phyloP scores from a whole-genome alignment of 2,113 vertebrate genomes.

The Salvelinus fontinalis region DNA sequence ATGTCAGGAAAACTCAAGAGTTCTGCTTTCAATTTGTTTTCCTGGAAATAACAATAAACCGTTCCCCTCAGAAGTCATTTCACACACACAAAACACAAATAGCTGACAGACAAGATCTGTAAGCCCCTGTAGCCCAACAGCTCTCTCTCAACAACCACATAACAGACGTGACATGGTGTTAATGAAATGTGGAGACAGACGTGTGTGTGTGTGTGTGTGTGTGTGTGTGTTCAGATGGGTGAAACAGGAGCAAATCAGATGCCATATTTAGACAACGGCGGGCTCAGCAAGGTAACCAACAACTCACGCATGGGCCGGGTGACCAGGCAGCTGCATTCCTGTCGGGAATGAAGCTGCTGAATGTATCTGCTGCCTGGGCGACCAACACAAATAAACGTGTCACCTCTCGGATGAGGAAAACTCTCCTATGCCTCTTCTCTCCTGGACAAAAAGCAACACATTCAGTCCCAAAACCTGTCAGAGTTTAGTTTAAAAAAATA shows the following conservation, averaged over 20 bases:
- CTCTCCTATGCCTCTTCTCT: not conserved
- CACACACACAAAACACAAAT: not conserved
- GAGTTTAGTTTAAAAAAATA: not conserved
- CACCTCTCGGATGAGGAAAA: not conserved
- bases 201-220: too few relatives aligned
- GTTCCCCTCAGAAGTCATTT: slow-evolving; percentile 4
- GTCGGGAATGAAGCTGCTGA: slow-evolving; percentile 28
- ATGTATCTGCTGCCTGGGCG: slow-evolving; percentile 17
- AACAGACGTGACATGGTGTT: slow-evolving; percentile 24
- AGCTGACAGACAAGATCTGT: not conserved
- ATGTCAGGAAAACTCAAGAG: slow-evolving; percentile 19
- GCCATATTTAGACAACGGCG: slow-evolving; percentile 44
- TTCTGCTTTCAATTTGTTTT: not conserved
- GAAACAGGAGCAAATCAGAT: slow-evolving; percentile 26
- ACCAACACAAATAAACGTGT: slow-evolving; percentile 43
- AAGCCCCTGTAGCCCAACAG: too few relatives aligned
- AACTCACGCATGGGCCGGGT: not conserved
- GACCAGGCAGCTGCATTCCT: slow-evolving; percentile 42
- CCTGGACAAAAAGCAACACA: not conserved
- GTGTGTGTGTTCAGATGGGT: not conserved
- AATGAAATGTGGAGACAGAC: slow-evolving; percentile 24
- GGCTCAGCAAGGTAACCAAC: slow-evolving; percentile 28
- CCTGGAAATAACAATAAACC: slow-evolving; percentile 4
- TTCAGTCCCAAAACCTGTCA: not conserved
- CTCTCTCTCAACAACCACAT: not conserved